A percentile compares a stretch with the other conserved stretches of the same genome.
Conservation (phyloP, 2,113 vertebrate genomes). For the Riparia riparia region DNA sequence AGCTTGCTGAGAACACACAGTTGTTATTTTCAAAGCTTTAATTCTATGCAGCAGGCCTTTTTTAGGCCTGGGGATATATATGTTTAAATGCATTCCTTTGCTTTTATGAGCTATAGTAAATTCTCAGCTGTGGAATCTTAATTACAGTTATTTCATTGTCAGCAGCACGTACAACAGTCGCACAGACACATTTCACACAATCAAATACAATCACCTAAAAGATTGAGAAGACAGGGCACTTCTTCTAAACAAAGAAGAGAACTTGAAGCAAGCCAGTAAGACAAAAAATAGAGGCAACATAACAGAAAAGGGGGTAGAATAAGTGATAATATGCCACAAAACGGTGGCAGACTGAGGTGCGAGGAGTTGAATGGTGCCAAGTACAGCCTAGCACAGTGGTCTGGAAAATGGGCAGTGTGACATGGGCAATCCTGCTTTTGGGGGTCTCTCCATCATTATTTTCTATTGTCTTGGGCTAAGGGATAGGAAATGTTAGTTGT, state of each 20-base stretch:
- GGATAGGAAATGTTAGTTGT: neutral
- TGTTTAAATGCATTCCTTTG: neutral
- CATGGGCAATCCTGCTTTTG: accelerated
- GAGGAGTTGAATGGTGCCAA: neutral
- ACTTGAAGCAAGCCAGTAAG: neutral
- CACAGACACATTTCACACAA: neutral
- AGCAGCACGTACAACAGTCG: neutral
- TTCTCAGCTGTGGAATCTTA: neutral
- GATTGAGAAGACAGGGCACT: neutral
- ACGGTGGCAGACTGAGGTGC: neutral
- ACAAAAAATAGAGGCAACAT: neutral
- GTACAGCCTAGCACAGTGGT: accelerated
- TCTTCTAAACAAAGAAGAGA: neutral
- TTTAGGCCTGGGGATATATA: neutral
- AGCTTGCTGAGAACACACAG: neutral
- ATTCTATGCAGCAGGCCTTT: neutral
- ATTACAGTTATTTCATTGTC: neutral
- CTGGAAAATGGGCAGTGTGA: neutral
- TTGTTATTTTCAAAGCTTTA: neutral
- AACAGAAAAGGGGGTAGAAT: neutral
- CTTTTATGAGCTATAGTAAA: neutral
- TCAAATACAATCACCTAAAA: neutral
- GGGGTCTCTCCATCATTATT: neutral
- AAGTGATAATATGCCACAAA: neutral
- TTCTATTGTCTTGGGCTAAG: neutral